A percentile compares a stretch with the other conserved stretches of the same genome.
Evolutionary conservation across 1,140 invertebrate genomes (phyloP).

Genomic region (Habropoda laboriosa): DNA sequence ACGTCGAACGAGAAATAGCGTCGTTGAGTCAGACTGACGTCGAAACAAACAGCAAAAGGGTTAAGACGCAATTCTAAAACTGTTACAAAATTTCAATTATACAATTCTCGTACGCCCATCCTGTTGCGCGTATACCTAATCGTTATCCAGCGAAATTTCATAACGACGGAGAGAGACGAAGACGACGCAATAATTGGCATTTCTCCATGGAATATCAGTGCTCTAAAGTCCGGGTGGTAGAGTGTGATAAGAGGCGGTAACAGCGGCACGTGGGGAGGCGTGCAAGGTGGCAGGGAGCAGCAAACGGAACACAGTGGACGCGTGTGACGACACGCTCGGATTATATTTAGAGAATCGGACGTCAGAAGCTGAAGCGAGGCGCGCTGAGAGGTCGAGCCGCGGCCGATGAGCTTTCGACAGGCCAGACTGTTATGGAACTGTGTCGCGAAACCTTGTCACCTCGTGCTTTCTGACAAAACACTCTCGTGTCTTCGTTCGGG

Average conservation of each 20-base stretch:
- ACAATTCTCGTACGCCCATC: too few relatives aligned
- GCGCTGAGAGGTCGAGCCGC: constrained; percentile 25
- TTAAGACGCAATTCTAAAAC: too few relatives aligned
- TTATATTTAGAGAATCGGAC: constrained; percentile 71
- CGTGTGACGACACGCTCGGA: constrained; percentile 56
- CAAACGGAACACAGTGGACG: constrained; percentile 13
- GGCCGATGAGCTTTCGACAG: constrained; percentile 50
- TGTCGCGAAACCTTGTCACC: constrained; percentile 23
- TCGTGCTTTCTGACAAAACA: constrained; percentile 13
- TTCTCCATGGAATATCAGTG: neutral
- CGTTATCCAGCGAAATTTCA: neutral
- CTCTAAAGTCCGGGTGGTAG: neutral
- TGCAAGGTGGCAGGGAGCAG: constrained; percentile 29
- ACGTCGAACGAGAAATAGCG: too few relatives aligned
- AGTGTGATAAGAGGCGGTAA: neutral
- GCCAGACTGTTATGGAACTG: constrained; percentile 52
- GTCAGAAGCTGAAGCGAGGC: constrained; percentile 31
- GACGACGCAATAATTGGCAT: neutral
- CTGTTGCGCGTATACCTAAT: too few relatives aligned
- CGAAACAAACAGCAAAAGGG: too few relatives aligned
- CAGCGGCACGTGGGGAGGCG: constrained; percentile 4
- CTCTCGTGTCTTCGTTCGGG: too few relatives aligned
- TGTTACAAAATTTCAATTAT: too few relatives aligned
- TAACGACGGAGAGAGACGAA: too few relatives aligned
- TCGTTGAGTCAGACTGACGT: too few relatives aligned